These are phyloP conservation scores for Knipowitschia caucasica DNA, from an alignment of 2,797 vertebrate genomes.

Conservation along the genomic window DNA sequence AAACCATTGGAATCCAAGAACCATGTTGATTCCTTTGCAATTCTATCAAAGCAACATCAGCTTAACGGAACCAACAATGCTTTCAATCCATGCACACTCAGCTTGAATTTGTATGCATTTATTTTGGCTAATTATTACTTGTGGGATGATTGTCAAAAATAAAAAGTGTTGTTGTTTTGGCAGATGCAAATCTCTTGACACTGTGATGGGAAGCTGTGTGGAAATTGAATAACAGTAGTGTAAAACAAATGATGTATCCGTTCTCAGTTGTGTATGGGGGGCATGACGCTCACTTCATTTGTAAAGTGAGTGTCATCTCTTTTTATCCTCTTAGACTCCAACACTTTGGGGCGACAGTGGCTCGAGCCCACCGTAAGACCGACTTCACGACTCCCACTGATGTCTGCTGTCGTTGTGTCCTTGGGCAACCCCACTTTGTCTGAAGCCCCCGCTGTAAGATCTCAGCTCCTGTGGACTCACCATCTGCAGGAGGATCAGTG, in stretches of 20 bases:
- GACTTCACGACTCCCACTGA: too few species aligned
- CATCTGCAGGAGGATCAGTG: too few species aligned
- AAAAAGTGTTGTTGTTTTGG: slow-evolving; percentile 40
- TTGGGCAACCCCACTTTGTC: too few species aligned
- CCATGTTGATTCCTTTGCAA: too few species aligned
- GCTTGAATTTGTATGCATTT: slow-evolving; percentile 39
- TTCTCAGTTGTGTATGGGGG: slow-evolving; percentile 17
- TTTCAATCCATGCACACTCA: slow-evolving; percentile 6
- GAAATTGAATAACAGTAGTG: slow-evolving; percentile 56
- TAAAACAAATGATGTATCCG: slow-evolving; percentile 39
- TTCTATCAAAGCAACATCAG: slow-evolving; percentile 48
- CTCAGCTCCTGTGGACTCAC: too few species aligned
- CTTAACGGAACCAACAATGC: slow-evolving; percentile 27
- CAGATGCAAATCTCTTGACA: slow-evolving; percentile 41
- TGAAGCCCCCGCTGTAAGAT: too few species aligned
- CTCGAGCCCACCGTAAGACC: too few species aligned
- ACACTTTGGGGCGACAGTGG: too few species aligned
- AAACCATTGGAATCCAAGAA: too few species aligned
- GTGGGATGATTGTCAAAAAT: slow-evolving; percentile 34
- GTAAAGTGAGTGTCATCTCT: neutral
- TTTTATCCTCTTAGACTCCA: neutral
- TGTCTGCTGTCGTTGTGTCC: too few species aligned
- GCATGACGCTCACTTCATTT: too few species aligned
- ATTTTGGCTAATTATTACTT: slow-evolving; percentile 35
- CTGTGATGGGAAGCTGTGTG: slow-evolving; percentile 46